Evolutionary conservation across 2,888 invertebrate species (phyloP).

Genomic region (Plagodis pulveraria): DNA sequence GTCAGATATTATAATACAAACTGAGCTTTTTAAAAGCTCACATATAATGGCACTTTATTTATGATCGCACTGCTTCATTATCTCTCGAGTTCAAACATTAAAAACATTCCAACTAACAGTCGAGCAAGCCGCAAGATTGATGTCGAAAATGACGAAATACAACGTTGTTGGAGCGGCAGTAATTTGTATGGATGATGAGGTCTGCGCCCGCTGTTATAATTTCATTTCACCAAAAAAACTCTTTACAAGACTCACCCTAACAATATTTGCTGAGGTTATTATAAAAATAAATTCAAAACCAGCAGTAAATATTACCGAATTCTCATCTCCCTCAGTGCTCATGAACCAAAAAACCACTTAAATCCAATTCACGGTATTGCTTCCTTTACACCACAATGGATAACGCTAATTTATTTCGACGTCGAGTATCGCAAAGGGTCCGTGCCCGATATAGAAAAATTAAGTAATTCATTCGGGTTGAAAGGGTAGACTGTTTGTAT

Average conservation of each 20-base stretch:
- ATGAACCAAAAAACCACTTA: constrained; percentile 59
- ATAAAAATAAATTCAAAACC: constrained; percentile 35
- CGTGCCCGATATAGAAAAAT: constrained; percentile 73
- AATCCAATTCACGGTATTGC: constrained; percentile 58
- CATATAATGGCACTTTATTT: constrained; percentile 33
- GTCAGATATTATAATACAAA: constrained; percentile 34
- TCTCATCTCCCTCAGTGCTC: constrained; percentile 52
- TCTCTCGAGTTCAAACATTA: constrained; percentile 28
- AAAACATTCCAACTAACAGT: constrained; percentile 24
- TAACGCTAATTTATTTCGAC: constrained; percentile 78
- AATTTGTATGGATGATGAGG: constrained; percentile 20
- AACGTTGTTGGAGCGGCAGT: constrained; percentile 18
- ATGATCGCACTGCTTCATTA: constrained; percentile 40
- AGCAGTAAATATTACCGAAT: constrained; percentile 54
- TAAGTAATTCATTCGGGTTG: constrained; percentile 81
- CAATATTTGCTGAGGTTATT: constrained; percentile 26
- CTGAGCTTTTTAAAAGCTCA: constrained; percentile 30
- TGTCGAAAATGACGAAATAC: constrained; percentile 28
- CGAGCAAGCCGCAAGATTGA: constrained; percentile 22
- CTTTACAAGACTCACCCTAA: constrained; percentile 10
- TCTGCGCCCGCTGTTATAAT: constrained; percentile 14
- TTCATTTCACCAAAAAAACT: constrained; percentile 7
- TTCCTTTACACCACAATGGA: constrained; percentile 62
- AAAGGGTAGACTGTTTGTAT: constrained; percentile 78
- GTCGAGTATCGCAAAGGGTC: constrained; percentile 63